phyloP scores from a whole-genome alignment of 2,797 vertebrate species.

The Dromococcyx pavoninus region DNA sequence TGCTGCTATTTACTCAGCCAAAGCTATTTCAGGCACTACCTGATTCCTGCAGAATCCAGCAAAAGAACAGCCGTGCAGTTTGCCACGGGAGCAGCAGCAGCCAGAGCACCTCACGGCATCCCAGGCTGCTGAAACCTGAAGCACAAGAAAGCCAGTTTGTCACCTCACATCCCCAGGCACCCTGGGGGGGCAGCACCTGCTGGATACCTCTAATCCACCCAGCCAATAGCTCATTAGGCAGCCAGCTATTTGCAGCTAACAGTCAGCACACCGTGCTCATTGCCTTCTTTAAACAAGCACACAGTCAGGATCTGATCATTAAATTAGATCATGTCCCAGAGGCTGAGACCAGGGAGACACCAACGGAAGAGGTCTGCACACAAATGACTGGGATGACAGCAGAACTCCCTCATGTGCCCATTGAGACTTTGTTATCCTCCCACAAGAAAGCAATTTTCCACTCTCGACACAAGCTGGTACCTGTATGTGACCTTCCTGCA shows the following conservation, averaged over 20 bases:
- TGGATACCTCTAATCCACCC: neutral
- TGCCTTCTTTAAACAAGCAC: neutral
- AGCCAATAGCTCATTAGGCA: neutral
- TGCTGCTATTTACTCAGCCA: neutral
- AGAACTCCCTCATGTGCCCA: neutral
- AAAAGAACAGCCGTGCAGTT: neutral
- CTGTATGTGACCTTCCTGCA: neutral
- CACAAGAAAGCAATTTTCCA: neutral
- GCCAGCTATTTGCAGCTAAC: neutral
- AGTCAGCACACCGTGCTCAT: neutral
- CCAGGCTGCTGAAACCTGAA: neutral
- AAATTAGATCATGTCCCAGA: neutral
- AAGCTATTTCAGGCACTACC: neutral
- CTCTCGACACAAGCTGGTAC: neutral
- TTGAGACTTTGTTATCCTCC: neutral
- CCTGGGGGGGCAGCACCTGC: neutral
- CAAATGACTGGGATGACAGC: neutral
- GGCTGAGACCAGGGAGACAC: neutral
- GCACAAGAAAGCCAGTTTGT: neutral
- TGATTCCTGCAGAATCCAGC: neutral
- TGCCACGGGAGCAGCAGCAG: neutral
- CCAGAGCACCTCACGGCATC: rapidly evolving
- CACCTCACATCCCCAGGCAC: neutral
- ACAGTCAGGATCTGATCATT: neutral
- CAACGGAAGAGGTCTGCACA: neutral